phyloP scores from a whole-genome alignment of 2,797 vertebrate genomes.

The Geotrypetes seraphini region DNA sequence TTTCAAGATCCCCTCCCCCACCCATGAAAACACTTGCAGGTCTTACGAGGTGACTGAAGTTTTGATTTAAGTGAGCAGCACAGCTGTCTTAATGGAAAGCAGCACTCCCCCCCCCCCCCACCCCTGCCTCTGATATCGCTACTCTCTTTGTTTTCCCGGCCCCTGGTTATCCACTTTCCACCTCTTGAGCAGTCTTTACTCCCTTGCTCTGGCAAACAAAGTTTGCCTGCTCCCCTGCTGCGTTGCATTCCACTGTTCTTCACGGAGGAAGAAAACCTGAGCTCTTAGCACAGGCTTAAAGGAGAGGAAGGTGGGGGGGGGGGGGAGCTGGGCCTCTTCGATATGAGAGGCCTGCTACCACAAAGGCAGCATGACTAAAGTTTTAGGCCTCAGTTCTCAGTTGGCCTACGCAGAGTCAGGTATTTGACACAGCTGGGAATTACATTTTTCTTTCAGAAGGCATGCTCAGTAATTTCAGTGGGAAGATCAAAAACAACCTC shows the following conservation, averaged over 20 bases:
- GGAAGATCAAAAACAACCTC: constrained; percentile 63
- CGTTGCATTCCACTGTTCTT: constrained; percentile 53
- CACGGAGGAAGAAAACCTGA: constrained; percentile 35
- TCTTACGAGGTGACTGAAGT: constrained; percentile 6
- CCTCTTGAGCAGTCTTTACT: constrained; percentile 30
- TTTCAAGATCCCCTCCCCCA: constrained; percentile 16
- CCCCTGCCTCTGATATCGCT: constrained; percentile 30
- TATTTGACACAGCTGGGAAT: constrained; percentile 68
- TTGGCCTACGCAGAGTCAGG: constrained; percentile 64
- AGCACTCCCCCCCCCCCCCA: no score
- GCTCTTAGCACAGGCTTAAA: constrained; percentile 16
- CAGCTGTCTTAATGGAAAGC: constrained; percentile 36
- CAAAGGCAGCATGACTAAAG: constrained; percentile 57
- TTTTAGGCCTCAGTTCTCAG: constrained; percentile 49
- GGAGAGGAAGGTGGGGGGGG: constrained; percentile 6
- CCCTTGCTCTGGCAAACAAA: constrained; percentile 26
- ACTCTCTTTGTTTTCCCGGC: constrained; percentile 34
- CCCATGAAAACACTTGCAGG: background rate
- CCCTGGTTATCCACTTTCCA: constrained; percentile 31
- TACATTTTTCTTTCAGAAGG: constrained; percentile 58
- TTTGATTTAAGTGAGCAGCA: constrained; percentile 42
- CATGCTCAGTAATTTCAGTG: constrained; percentile 56
- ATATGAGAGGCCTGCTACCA: constrained; percentile 67
- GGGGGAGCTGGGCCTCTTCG: constrained; percentile 61
- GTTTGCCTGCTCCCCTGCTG: constrained; percentile 42